These are phyloP conservation scores for Argyresthia goedartella DNA, from an alignment of 2,888 invertebrate species.

Conservation along the genomic window DNA sequence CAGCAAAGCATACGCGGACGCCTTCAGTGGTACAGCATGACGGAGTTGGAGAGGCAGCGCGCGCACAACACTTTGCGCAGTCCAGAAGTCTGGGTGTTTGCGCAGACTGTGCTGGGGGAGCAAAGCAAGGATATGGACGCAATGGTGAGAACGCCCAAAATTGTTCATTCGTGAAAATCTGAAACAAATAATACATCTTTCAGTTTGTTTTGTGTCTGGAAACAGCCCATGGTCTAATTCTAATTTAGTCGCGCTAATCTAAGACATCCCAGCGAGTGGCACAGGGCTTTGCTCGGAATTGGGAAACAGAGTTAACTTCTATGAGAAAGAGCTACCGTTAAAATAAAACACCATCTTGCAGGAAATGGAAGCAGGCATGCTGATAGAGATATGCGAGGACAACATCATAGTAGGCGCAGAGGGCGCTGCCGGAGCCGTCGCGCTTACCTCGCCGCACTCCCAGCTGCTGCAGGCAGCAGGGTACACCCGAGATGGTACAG, in stretches of 20 bases:
- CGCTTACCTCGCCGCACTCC: slow-evolving; percentile 26
- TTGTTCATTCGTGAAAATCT: too few relatives aligned
- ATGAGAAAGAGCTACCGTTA: too few relatives aligned
- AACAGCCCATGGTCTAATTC: too few relatives aligned
- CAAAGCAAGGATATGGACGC: slow-evolving; percentile 21
- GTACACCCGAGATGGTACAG: slow-evolving; percentile 34
- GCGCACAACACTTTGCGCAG: slow-evolving; percentile 39
- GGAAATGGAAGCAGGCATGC: slow-evolving; percentile 35
- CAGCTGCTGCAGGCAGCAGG: slow-evolving; percentile 41
- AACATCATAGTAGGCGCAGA: slow-evolving; percentile 31
- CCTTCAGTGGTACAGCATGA: slow-evolving; percentile 35
- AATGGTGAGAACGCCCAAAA: slow-evolving; percentile 6
- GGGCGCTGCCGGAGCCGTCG: slow-evolving; percentile 33
- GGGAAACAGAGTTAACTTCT: too few relatives aligned
- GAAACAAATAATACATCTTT: too few relatives aligned
- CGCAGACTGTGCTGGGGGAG: slow-evolving; percentile 33
- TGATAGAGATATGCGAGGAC: slow-evolving; percentile 45
- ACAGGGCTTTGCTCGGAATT: too few relatives aligned
- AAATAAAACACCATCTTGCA: slow-evolving; percentile 15
- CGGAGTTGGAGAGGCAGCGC: slow-evolving; percentile 42
- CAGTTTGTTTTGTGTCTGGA: too few relatives aligned
- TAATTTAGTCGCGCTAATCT: too few relatives aligned
- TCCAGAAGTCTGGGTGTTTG: slow-evolving; percentile 37
- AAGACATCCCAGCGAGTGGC: too few relatives aligned
- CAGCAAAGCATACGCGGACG: slow-evolving; percentile 31